Evolutionary conservation across 2,797 vertebrate species (phyloP), one percentile per base, ranked within the genome.

Genomic region (Mycteria americana): DNA sequence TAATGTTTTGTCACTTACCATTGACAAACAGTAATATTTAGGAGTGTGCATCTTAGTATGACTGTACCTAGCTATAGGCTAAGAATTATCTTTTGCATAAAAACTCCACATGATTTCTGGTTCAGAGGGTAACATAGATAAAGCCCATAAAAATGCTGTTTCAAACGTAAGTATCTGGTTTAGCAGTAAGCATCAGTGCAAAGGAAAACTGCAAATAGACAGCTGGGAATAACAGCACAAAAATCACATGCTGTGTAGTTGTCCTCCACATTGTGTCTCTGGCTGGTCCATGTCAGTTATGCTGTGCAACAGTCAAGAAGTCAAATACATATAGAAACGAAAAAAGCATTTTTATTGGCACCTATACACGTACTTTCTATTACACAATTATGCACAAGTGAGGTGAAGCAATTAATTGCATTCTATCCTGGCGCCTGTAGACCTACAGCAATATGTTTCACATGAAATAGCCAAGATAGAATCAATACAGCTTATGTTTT

Each of bases 361-460:
- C 37, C 23, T 68, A 17, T 65, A 68, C 10, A 23, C 62, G 65
- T 59, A 21, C n/a, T 86, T 86, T 84, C 18, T 76, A 5, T 84
- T 76, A 63, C 27, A 46, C 50, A 72, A 53, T 91, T 69, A 78
- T 18, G 10, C 31, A 65, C 18, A 65, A 63, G 51, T 77, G 50
- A 93, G 48, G 53, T 88, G 68, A 93, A 91, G 39, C 45, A 95
- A 41, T 90, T 92, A 94, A 88, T 74, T 95, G 28, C 63, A 41
- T 86, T 84, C 51, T 80, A 23, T 91, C 37, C 6, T 6, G 43
- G 54, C 18, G 31, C 68, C 51, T 67, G 37, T 59, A 85, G 41
- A 83, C 67, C 39, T 88, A 37, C 39, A 94, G 67, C 54, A 87
- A 50, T 60, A 78, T 3, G 2, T 86, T 95, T 93, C 56, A 50